phyloP scores from a whole-genome alignment of 2,797 vertebrate species.

The Coregonus sp. region DNA sequence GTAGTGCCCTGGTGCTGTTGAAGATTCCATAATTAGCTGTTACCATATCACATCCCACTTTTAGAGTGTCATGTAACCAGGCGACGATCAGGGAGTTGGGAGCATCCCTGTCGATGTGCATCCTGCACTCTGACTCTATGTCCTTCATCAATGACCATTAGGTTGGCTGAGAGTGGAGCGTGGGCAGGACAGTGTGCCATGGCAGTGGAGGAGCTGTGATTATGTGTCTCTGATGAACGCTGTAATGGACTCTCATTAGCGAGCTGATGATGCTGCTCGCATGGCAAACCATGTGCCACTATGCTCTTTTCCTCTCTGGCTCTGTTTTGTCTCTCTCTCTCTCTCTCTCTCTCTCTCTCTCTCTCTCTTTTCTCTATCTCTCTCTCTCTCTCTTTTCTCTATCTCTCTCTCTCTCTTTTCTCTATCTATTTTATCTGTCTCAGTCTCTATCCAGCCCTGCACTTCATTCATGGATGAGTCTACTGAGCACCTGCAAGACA shows the following conservation, averaged over 20 bases:
- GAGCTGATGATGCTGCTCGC: conserved; percentile 59
- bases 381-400: too few species aligned
- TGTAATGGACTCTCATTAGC: conserved; percentile 67
- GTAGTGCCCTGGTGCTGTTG: not conserved
- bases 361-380: not conserved
- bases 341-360: too few species aligned
- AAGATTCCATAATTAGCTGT: not conserved
- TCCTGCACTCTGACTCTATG: conserved; percentile 12
- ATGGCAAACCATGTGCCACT: conserved; percentile 43
- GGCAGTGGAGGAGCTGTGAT: conserved; percentile 50
- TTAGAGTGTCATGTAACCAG: not conserved
- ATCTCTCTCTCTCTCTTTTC: conserved; percentile 5
- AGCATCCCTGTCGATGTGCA: not conserved
- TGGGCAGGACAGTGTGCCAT: conserved; percentile 38
- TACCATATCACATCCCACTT: not conserved
- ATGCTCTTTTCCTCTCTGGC: not conserved
- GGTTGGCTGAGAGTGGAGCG: conserved; percentile 39
- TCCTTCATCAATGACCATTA: conserved; percentile 65
- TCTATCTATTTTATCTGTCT: conserved; percentile 11
- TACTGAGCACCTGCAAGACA: not conserved
- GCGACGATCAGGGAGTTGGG: not conserved
- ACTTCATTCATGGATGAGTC: conserved; percentile 23
- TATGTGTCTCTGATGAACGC: conserved; percentile 54
- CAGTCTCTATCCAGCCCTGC: conserved; percentile 15
- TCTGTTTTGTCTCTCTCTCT: not conserved